Conservation (phyloP, 2,888 invertebrate genomes). For the Pachliopta kotzebuea region DNA sequence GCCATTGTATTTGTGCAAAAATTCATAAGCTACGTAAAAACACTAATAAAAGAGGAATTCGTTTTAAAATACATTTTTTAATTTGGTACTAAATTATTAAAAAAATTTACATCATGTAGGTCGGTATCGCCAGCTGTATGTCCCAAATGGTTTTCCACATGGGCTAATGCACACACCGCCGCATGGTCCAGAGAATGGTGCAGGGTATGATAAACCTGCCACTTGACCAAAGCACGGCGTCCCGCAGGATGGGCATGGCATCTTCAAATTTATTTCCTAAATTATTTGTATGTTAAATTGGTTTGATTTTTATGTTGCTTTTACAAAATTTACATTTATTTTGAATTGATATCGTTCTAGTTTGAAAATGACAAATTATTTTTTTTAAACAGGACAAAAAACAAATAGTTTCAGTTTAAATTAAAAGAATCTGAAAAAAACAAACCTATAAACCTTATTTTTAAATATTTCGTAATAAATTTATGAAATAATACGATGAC, state of each 20-base stretch:
- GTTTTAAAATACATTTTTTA: neutral
- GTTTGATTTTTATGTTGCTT: neutral
- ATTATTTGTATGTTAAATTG: neutral
- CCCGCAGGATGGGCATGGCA: conserved; percentile 42
- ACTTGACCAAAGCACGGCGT: conserved; percentile 55
- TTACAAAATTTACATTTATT: neutral
- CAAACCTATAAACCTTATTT: too few species aligned
- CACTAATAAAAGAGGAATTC: neutral
- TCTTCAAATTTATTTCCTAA: conserved; percentile 12
- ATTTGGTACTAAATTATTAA: too few species aligned
- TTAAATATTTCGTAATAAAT: too few species aligned
- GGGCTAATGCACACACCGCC: conserved; percentile 47
- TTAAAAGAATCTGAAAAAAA: neutral
- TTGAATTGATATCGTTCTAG: neutral
- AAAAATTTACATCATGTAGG: conserved; percentile 28
- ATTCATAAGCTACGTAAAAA: too few species aligned
- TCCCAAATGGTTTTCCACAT: conserved; percentile 58
- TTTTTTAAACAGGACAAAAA: neutral
- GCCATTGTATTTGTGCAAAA: too few species aligned
- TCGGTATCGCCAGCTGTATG: conserved; percentile 58
- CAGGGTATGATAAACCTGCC: conserved; percentile 49
- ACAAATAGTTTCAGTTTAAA: neutral
- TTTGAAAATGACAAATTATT: neutral
- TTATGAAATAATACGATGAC: too few species aligned
- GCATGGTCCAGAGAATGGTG: conserved; percentile 47